Conservation (phyloP, 1,140 invertebrate species). For the Caenorhabditis brenneri region DNA sequence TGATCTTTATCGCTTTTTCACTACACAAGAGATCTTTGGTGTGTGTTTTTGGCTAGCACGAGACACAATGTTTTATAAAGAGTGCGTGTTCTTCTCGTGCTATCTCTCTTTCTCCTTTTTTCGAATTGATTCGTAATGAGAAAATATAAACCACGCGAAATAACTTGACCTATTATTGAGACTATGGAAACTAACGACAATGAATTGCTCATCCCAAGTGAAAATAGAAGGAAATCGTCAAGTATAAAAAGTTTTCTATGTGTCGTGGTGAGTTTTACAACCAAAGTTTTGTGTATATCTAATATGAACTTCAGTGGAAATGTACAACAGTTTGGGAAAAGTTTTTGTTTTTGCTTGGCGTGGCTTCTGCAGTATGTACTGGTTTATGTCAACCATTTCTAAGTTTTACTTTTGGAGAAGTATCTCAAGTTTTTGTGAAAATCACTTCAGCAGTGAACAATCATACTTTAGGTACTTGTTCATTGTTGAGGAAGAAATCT, state of each 20-base stretch:
- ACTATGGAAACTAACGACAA: background rate
- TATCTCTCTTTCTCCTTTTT: conserved; percentile 74
- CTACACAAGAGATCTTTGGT: background rate
- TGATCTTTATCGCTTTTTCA: background rate
- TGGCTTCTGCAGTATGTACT: conserved; percentile 47
- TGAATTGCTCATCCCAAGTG: background rate
- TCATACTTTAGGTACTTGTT: conserved; percentile 21
- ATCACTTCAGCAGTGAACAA: conserved; percentile 53
- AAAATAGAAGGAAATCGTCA: background rate
- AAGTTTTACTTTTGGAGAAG: conserved; percentile 59
- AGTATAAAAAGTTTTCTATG: background rate
- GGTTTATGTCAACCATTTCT: conserved; percentile 60
- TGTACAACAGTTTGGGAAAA: conserved; percentile 57
- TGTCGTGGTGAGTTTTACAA: background rate
- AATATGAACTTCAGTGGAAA: conserved; percentile 64
- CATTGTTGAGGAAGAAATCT: background rate
- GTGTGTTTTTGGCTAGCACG: background rate
- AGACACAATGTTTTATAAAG: background rate
- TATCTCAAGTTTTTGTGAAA: conserved; percentile 47
- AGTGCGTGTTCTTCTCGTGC: conserved; percentile 6
- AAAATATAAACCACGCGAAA: background rate
- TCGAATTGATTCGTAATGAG: background rate
- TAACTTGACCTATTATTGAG: background rate
- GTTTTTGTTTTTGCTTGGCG: conserved; percentile 59
- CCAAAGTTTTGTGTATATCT: too few species aligned